Evolutionary conservation across 2,113 vertebrate genomes (phyloP).

Genomic region (Silurus meridionalis): DNA sequence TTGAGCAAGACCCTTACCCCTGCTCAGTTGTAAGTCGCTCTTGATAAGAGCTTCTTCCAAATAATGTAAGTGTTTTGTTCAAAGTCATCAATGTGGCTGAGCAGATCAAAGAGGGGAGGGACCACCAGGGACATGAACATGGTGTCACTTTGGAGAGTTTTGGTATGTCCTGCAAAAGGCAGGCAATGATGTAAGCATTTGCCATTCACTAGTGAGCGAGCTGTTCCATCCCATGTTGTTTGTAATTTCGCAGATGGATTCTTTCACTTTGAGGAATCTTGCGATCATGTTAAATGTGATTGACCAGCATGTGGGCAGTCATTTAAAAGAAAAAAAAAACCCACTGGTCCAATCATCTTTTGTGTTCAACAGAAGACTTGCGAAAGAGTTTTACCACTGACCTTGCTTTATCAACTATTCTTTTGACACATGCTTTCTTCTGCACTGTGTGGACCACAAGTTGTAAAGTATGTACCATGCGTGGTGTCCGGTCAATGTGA

Average conservation of each 20-base stretch:
- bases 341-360: conserved; percentile 31
- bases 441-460: background rate
- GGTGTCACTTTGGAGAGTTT: too few species aligned
- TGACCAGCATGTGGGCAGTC: conserved; percentile 43
- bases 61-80: too few species aligned
- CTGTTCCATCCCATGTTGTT: conserved; percentile 41
- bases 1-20: too few species aligned
- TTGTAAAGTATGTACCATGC: background rate
- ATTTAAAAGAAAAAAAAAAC: conserved; percentile 41
- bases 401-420: background rate
- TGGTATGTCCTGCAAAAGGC: too few species aligned
- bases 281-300: conserved; percentile 44
- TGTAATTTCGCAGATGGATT: background rate
- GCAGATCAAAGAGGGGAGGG: too few species aligned
- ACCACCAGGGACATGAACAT: too few species aligned
- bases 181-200: too few species aligned
- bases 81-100: too few species aligned
- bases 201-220: too few species aligned
- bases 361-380: conserved; percentile 43
- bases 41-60: too few species aligned
- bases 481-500: background rate
- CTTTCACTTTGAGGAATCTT: conserved; percentile 35
- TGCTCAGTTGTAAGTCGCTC: too few species aligned
- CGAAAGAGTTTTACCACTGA: conserved; percentile 41
- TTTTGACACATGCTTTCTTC: background rate